phyloP scores from a whole-genome alignment of 2,888 invertebrate genomes.

The Erebia epiphron region DNA sequence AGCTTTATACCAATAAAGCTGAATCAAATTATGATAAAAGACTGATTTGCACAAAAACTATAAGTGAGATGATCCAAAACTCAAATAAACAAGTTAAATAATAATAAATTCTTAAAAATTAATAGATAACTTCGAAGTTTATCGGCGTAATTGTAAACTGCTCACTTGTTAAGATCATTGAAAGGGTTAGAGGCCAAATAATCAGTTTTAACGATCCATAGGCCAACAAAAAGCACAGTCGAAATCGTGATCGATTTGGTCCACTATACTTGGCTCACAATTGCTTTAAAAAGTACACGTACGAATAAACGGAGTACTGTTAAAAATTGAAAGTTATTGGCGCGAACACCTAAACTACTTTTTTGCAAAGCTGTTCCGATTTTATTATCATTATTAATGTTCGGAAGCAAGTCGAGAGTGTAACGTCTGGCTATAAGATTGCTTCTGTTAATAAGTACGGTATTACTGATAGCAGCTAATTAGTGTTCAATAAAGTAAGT shows the following conservation, averaged over 20 bases:
- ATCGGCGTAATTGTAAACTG: slow-evolving; percentile 1
- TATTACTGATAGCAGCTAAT: neutral
- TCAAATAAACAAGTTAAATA: neutral
- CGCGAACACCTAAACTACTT: neutral
- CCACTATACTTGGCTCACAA: slow-evolving; percentile 43
- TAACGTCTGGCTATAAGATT: neutral
- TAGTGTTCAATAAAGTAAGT: neutral
- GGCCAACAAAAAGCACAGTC: slow-evolving; percentile 40
- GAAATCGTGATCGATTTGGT: slow-evolving; percentile 61
- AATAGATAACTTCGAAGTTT: neutral
- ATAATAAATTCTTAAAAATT: neutral
- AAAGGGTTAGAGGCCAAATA: slow-evolving; percentile 37
- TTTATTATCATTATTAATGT: neutral
- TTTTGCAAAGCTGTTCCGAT: slow-evolving; percentile 20
- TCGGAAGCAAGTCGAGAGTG: neutral
- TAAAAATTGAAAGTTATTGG: slow-evolving; percentile 29
- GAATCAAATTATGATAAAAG: neutral
- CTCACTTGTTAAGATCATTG: slow-evolving; percentile 8
- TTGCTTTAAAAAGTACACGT: slow-evolving; percentile 32
- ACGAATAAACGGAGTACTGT: neutral
- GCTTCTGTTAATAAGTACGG: neutral
- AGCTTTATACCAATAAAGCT: no score
- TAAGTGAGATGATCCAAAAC: neutral
- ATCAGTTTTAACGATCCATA: slow-evolving; percentile 34
- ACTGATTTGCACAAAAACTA: neutral